Percentiles rank a stretch among this genome's conserved stretches.
These are phyloP conservation scores for Sesia bembeciformis DNA, from an alignment of 2,888 invertebrate genomes.

Conservation along the genomic window DNA sequence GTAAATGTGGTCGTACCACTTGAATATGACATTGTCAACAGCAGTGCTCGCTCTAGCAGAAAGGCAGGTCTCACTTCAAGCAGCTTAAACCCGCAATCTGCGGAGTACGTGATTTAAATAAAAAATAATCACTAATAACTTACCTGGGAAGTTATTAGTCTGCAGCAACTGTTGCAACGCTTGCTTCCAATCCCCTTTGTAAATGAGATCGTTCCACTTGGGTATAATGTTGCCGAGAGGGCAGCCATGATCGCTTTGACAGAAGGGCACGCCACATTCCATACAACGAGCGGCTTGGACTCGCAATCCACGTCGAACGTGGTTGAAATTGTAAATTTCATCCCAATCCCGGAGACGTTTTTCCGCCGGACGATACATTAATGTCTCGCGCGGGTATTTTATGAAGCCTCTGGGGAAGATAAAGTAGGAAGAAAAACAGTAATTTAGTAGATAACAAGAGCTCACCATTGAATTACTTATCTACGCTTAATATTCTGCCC, in stretches of 20 bases:
- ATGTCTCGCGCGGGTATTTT: slow-evolving; percentile 93
- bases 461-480: too few species aligned
- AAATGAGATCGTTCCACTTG: slow-evolving; percentile 99
- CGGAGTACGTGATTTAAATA: too few species aligned
- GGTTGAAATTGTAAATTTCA: slow-evolving; percentile 92
- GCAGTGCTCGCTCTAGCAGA: too few species aligned
- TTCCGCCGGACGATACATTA: slow-evolving; percentile 88
- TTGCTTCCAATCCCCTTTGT: slow-evolving; percentile 93
- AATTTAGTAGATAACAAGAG: too few species aligned
- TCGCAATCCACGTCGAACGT: slow-evolving; percentile 90
- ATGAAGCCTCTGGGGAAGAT: slow-evolving; percentile 85
- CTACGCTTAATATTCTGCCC: too few species aligned
- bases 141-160: slow-evolving; percentile 98
- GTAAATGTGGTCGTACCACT: too few species aligned
- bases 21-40: too few species aligned
- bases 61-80: too few species aligned
- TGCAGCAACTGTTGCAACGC: slow-evolving; percentile 94
- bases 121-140: slow-evolving; percentile 77
- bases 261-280: slow-evolving; percentile 99
- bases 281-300: slow-evolving; percentile 96
- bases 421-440: too few species aligned
- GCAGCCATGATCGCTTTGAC: slow-evolving; percentile 91
- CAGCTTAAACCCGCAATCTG: too few species aligned
- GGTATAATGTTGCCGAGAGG: slow-evolving; percentile 99
- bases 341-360: slow-evolving; percentile 95